A percentile compares a stretch with the other conserved stretches of the same genome.
Evolutionary conservation across 2,113 vertebrate genomes (phyloP).

Genomic region (Rhagologus leucostigma): DNA sequence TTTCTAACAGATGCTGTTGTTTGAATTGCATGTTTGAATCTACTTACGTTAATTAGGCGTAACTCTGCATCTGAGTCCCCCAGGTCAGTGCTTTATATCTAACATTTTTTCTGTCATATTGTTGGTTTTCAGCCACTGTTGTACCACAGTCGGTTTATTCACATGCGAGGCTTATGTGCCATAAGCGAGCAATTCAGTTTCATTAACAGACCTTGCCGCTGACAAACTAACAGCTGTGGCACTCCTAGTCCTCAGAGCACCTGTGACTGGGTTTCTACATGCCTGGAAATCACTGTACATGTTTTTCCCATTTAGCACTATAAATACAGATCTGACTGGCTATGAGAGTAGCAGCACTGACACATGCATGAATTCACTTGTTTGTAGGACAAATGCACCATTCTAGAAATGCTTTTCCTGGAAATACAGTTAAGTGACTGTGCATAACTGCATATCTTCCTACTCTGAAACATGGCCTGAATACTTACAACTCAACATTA

Average conservation of each 20-base stretch:
- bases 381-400: background rate
- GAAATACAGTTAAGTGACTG: background rate
- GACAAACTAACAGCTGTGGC: constrained; percentile 14
- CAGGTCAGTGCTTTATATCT: constrained; percentile 12
- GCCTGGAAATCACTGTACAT: background rate
- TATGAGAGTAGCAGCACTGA: background rate
- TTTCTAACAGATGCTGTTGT: constrained; percentile 41
- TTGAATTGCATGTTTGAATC: constrained; percentile 25
- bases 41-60: constrained; percentile 11
- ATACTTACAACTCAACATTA: background rate
- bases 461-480: background rate
- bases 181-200: constrained; percentile 9
- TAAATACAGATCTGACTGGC: background rate
- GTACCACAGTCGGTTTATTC: background rate
- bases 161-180: background rate
- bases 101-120: constrained; percentile 5
- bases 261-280: background rate
- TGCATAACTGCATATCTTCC: background rate
- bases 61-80: background rate
- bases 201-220: constrained; percentile 1
- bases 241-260: background rate
- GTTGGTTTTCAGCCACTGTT: background rate
- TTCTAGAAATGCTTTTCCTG: background rate
- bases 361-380: background rate
- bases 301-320: background rate